Percentiles rank a stretch among this genome's conserved stretches.
phyloP scores from a whole-genome alignment of 2,113 vertebrate genomes.

The Gambusia affinis region DNA sequence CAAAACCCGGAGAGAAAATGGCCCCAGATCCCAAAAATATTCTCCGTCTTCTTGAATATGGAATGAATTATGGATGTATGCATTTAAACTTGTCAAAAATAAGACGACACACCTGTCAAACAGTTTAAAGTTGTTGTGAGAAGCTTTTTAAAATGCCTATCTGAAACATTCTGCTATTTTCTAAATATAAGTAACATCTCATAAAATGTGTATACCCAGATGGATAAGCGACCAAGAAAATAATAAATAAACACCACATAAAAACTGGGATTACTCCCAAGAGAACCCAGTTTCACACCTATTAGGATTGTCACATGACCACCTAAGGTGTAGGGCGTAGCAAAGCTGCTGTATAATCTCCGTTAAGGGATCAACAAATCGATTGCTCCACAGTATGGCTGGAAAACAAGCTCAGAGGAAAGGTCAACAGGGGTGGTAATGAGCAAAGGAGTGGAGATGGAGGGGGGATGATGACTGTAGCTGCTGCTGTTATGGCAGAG shows the following conservation, averaged over 20 bases:
- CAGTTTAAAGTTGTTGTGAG: background rate
- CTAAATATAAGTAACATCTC: slow-evolving; percentile 1
- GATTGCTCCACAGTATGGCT: slow-evolving; percentile 64
- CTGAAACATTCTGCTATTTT: background rate
- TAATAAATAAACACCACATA: background rate
- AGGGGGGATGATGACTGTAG: slow-evolving; percentile 42
- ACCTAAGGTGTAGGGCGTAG: slow-evolving; percentile 28
- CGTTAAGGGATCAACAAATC: slow-evolving; percentile 66
- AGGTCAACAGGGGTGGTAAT: slow-evolving; percentile 71
- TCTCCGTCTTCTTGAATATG: slow-evolving; percentile 1
- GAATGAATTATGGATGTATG: slow-evolving; percentile 38
- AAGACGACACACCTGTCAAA: slow-evolving; percentile 25
- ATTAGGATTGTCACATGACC: slow-evolving; percentile 23
- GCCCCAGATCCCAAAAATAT: background rate
- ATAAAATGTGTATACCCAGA: background rate
- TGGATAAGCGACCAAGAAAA: background rate
- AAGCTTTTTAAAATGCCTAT: slow-evolving; percentile 1
- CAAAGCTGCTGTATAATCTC: slow-evolving; percentile 53
- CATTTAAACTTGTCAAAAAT: slow-evolving; percentile 21
- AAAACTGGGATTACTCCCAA: background rate
- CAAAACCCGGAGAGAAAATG: slow-evolving; percentile 5
- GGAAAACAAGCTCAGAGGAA: slow-evolving; percentile 59
- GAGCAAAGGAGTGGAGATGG: slow-evolving; percentile 44
- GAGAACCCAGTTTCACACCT: slow-evolving; percentile 4
- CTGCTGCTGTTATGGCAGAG: slow-evolving; percentile 53